Base-by-base conservation (phyloP, 2,113 vertebrate species). In the Andinoacara biseriatus region DNA sequence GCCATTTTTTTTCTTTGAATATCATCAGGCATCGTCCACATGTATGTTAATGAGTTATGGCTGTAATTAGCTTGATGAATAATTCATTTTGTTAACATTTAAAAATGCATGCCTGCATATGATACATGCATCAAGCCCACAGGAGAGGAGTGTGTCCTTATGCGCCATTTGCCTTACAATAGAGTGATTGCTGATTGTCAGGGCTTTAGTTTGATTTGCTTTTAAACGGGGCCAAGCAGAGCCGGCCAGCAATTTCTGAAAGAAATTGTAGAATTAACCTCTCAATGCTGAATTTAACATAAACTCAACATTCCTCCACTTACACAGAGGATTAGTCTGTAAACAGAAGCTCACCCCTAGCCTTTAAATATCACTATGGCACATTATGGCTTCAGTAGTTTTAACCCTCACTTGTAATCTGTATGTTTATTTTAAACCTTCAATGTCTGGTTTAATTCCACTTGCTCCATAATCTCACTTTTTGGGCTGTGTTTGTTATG, bases 31-130 rank as follows among this genome's bases (percentile, higher is more conserved):
- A 62, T 33, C 58, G 79, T 80, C 76, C 80, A 82, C 49, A 78
- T 85, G 62, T 79, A 74, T 59, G 54, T 91, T 92, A 90, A 92
- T 92, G 91, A 93, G 83, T 90, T 91, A 87, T 60, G 59, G 76
- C 80, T 43, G 14, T 90, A 94, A 94, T 92, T 90, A 87, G 92
- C 85, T 74, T 74, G 79, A 85, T 94, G 86, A 90, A 95, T 93
- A 82, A 91, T 92, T 89, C 76, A 92, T 87, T 40, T 61, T 82
- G 63, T 85, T 89, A 18, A 78, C 83, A 61, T 90, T 87, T 3
- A 58, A 79, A 91, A 85, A 87, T 87, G 13, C 72, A 88, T 89
- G 60, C 67, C 26, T 78, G 76, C 58, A 74, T 43, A 60, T 58
- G 58, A 86, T 58, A 49, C 59, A 80, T 87, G 79, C 58, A 77